These are phyloP conservation scores for Arnoldichthys spilopterus DNA, from an alignment of 2,797 vertebrate species.

Conservation along the genomic window DNA sequence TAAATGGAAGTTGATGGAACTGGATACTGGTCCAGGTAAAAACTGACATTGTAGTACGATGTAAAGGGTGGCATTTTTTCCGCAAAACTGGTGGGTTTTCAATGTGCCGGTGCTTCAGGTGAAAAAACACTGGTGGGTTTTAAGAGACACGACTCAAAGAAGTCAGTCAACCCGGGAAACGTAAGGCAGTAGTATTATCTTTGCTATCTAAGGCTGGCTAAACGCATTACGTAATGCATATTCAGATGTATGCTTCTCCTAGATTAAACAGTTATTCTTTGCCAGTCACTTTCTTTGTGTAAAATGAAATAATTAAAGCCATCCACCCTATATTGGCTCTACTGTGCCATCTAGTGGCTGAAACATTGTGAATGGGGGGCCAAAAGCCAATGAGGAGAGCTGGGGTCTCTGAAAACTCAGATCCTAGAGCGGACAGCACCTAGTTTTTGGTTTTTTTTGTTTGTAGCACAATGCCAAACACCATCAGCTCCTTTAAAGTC, in stretches of 20 bases:
- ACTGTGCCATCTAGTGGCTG: constrained; percentile 94
- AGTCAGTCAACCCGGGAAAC: no score
- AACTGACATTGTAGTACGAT: no score
- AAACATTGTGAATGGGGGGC: constrained; percentile 2
- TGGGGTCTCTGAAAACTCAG: not conserved
- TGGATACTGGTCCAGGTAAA: no score
- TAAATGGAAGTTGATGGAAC: no score
- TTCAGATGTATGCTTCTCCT: constrained; percentile 51
- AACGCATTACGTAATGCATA: constrained; percentile 61
- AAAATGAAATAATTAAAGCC: constrained; percentile 29
- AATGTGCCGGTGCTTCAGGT: not conserved
- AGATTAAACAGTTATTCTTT: constrained; percentile 49
- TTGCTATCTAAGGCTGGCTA: constrained; percentile 1
- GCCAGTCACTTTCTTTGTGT: constrained; percentile 38
- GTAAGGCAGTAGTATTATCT: not conserved
- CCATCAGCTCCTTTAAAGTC: not conserved
- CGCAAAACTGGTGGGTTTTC: not conserved
- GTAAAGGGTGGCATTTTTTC: no score
- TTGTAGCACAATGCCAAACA: not conserved
- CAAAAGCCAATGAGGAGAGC: not conserved
- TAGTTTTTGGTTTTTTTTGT: not conserved
- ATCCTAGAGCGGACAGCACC: not conserved
- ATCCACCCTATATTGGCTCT: constrained; percentile 79
- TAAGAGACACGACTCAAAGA: no score
- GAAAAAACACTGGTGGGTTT: not conserved